These are phyloP conservation scores for Drosophila austrosaltans DNA, from an alignment of 2,888 invertebrate genomes.

Conservation along the genomic window DNA sequence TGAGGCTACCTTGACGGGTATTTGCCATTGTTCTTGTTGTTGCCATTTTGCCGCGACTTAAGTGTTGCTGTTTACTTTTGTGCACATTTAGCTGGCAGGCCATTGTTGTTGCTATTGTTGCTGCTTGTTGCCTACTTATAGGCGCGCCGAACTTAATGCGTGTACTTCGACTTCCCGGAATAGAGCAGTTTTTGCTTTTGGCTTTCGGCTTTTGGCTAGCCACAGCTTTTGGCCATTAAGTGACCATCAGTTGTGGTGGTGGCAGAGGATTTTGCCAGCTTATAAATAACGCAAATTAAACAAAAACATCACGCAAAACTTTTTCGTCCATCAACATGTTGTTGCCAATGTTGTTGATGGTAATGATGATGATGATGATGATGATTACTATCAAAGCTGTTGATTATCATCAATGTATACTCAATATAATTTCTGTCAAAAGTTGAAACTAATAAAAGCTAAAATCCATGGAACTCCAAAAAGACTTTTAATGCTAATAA, in stretches of 20 bases:
- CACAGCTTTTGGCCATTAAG: slow-evolving; percentile 43
- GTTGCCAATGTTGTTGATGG: slow-evolving; percentile 1
- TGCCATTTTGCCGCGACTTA: slow-evolving; percentile 54
- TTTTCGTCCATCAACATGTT: slow-evolving; percentile 53
- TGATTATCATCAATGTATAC: slow-evolving; percentile 70
- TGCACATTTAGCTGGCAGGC: slow-evolving; percentile 70
- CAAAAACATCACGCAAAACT: slow-evolving; percentile 60
- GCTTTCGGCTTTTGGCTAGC: slow-evolving; percentile 22
- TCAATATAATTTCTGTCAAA: slow-evolving; percentile 79
- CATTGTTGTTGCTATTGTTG: slow-evolving; percentile 44
- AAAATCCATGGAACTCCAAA: slow-evolving; percentile 43
- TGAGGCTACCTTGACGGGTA: slow-evolving; percentile 30
- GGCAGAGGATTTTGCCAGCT: slow-evolving; percentile 60
- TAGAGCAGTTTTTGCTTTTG: slow-evolving; percentile 48
- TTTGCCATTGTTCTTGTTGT: slow-evolving; percentile 53
- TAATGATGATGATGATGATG: slow-evolving; percentile 4
- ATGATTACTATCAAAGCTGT: neutral
- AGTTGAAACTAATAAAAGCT: slow-evolving; percentile 79
- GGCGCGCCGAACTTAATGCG: slow-evolving; percentile 43
- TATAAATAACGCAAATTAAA: slow-evolving; percentile 77
- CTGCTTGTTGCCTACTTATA: slow-evolving; percentile 55
- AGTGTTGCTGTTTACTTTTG: slow-evolving; percentile 74
- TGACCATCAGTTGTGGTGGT: slow-evolving; percentile 35
- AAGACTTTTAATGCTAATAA: slow-evolving; percentile 53
- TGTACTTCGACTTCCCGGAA: slow-evolving; percentile 32